Percentiles rank a stretch among this genome's conserved stretches.
Evolutionary conservation across 2,888 invertebrate genomes (phyloP).

Genomic region (Cheilosia vernalis): DNA sequence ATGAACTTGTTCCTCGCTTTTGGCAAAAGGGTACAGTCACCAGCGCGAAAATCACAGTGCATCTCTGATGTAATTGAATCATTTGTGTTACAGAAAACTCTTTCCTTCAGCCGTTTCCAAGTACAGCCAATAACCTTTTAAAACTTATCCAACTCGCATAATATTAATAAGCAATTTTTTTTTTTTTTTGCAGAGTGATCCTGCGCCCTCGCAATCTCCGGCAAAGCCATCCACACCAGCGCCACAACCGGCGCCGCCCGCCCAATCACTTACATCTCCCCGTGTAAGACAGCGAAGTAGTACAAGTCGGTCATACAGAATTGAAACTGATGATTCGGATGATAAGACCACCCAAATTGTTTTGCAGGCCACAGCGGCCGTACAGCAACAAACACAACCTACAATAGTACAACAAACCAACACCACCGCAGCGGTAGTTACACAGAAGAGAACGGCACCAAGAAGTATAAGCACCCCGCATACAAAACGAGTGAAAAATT

Average conservation of each 20-base stretch:
- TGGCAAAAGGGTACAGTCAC: no score
- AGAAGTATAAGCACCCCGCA: slow-evolving; percentile 80
- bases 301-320: slow-evolving; percentile 84
- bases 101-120: no score
- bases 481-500: slow-evolving; percentile 81
- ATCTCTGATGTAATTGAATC: no score
- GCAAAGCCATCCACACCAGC: slow-evolving; percentile 87
- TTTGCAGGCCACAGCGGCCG: slow-evolving; percentile 83
- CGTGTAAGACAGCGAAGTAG: slow-evolving; percentile 81
- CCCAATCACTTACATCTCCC: slow-evolving; percentile 79
- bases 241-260: slow-evolving; percentile 81
- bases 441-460: slow-evolving; percentile 82
- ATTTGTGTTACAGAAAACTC: no score
- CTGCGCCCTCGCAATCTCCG: slow-evolving; percentile 87
- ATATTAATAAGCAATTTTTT: not conserved
- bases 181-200: slow-evolving; percentile 85
- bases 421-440: slow-evolving; percentile 80
- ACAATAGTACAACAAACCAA: slow-evolving; percentile 75
- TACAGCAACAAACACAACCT: slow-evolving; percentile 78
- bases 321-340: slow-evolving; percentile 87
- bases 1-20: no score
- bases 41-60: no score
- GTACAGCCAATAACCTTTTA: not conserved
- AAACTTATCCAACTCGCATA: not conserved
- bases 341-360: slow-evolving; percentile 84